These are phyloP conservation scores for Naja naja DNA, from an alignment of 2,113 vertebrate species.

Conservation along the genomic window DNA sequence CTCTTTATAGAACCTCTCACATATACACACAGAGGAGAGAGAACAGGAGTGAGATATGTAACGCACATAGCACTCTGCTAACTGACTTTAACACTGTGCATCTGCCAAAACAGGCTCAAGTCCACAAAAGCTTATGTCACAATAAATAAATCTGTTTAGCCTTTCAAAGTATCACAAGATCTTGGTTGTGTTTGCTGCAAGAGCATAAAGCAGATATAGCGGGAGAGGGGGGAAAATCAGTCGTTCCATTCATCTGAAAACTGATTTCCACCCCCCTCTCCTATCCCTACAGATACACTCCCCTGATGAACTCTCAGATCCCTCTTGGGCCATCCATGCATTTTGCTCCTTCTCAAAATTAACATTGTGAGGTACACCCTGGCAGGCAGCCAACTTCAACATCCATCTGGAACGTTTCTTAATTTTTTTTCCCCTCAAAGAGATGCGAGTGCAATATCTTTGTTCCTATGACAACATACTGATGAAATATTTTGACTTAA, in stretches of 20 bases:
- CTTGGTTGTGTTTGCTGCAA: background rate
- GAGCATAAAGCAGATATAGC: background rate
- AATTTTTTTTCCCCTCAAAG: background rate
- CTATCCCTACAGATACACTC: too few relatives aligned
- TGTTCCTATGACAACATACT: slow-evolving; percentile 5
- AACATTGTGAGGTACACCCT: background rate
- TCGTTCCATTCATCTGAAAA: background rate
- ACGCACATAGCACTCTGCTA: background rate
- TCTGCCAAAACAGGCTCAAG: background rate
- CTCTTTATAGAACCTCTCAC: background rate
- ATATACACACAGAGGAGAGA: background rate
- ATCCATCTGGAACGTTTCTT: background rate
- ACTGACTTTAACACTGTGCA: background rate
- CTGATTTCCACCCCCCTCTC: background rate
- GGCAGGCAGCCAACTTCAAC: background rate
- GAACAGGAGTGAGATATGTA: background rate
- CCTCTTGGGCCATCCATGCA: background rate
- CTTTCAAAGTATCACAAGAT: background rate
- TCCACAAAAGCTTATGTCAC: background rate
- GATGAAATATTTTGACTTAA: slow-evolving; percentile 5
- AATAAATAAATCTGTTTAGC: background rate
- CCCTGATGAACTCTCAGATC: background rate
- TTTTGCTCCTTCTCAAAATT: background rate
- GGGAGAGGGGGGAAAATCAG: background rate
- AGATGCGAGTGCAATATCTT: background rate